A percentile compares a stretch with the other conserved stretches of the same genome.
Conservation (phyloP, 2,888 invertebrate species). For the Reticulitermes lucifugus region DNA sequence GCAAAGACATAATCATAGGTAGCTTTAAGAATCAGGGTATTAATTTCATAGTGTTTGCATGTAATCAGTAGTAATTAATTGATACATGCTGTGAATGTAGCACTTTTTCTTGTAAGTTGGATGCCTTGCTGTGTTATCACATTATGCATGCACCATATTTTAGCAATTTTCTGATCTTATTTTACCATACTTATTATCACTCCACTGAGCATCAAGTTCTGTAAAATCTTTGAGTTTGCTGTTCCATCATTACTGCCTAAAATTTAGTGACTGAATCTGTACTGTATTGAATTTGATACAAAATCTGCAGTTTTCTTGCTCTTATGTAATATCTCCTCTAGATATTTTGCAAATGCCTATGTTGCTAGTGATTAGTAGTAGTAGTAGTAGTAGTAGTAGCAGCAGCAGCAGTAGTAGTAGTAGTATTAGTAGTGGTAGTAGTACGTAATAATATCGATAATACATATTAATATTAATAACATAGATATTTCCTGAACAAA, state of each 20-base stretch:
- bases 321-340: neutral
- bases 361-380: neutral
- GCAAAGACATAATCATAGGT: neutral
- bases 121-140: neutral
- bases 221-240: too few relatives aligned
- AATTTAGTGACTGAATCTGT: too few relatives aligned
- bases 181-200: too few relatives aligned
- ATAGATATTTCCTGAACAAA: slow-evolving; percentile 35
- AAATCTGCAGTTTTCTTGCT: too few relatives aligned
- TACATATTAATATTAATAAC: too few relatives aligned
- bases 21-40: slow-evolving; percentile 19
- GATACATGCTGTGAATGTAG: slow-evolving; percentile 23
- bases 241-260: too few relatives aligned
- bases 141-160: too few relatives aligned
- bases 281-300: too few relatives aligned
- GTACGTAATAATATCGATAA: neutral
- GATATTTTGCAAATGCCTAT: neutral
- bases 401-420: too few relatives aligned
- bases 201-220: too few relatives aligned
- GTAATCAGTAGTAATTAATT: slow-evolving; percentile 20
- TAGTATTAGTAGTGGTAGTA: neutral
- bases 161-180: too few relatives aligned
- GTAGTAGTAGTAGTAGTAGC: neutral
- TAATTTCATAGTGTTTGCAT: neutral
- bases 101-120: neutral